Evolutionary conservation across 2,797 vertebrate genomes (phyloP), one percentile per base, ranked within the genome.

Genomic region (Cynopterus sphinx): DNA sequence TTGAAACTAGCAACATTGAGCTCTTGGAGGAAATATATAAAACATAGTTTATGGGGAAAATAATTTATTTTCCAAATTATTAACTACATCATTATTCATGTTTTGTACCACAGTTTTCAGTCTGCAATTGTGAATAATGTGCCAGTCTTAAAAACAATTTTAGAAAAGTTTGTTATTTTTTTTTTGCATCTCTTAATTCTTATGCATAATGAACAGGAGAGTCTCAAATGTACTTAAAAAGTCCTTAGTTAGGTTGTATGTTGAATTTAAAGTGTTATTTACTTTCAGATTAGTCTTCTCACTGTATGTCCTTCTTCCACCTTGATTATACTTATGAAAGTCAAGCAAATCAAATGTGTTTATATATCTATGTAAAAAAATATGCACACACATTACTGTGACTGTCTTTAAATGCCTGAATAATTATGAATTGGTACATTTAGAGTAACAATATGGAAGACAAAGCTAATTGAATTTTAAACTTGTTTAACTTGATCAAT

Each of bases 201-300:
- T 90, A 75, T 31, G 33, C 22, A 65, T 87, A 83, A 95, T 87
- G 6, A 93, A 84, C 61, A 15, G 16, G 59, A 85, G 31, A 78
- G 33, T 87, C 59, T 96, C 67, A 92, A 6, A 70, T 95, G 24
- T 88, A 46, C n/a, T 68, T 90, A 55, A 92, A 55, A 92, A 92
- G 57, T 61, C 36, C 55, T 93, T 88, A 31, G 8, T 71, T 87
- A 91, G 74, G 12, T 75, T 78, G 43, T 90, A 78, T 61, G 9
- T 82, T 92, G 71, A 94, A 79, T 85, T 94, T 96, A 90, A 94
- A 61, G n/a, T 96, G 6, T 92, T 79, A 39, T 5, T 88, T 91
- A 59, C 46, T 90, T 24, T 84, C 51, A 79, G 49, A 49, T 85
- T 70, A 88, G 33, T 33, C n/a, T 71, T 73, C 4, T 70, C 6